Conservation (phyloP, 2,113 vertebrate species). For the Arvicanthis niloticus region DNA sequence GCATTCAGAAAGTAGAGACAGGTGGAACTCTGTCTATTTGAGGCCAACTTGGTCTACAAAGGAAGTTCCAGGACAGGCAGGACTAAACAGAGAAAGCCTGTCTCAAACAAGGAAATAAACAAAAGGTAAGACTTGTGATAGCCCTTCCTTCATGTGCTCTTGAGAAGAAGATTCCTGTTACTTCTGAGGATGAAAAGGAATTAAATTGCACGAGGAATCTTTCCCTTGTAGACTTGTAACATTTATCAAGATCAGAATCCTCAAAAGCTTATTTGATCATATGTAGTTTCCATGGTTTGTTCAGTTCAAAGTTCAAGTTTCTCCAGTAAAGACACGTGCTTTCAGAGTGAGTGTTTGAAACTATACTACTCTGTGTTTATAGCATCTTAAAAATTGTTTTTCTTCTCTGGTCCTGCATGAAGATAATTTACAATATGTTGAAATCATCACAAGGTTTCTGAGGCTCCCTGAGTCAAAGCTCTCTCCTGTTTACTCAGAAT, state of each 20-base stretch:
- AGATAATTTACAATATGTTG: not conserved
- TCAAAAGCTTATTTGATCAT: conserved; percentile 47
- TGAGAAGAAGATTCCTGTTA: conserved; percentile 35
- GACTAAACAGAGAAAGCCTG: not conserved
- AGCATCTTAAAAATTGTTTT: not conserved
- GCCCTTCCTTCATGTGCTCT: not conserved
- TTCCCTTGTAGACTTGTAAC: conserved; percentile 11
- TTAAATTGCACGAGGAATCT: not conserved
- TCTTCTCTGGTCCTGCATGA: conserved; percentile 45
- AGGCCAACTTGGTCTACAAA: not conserved
- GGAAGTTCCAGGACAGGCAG: not conserved
- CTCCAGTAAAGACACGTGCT: conserved; percentile 11
- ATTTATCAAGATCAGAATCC: conserved; percentile 7
- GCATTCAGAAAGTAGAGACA: not conserved
- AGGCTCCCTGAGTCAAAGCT: conserved; percentile 20
- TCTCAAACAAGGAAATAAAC: not conserved
- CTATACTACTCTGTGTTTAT: not conserved
- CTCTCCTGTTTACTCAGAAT: conserved; percentile 56
- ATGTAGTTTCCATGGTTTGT: not conserved
- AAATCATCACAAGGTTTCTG: conserved; percentile 15
- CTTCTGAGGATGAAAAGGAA: conserved; percentile 21
- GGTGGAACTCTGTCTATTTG: not conserved
- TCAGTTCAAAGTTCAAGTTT: conserved; percentile 36
- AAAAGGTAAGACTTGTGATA: conserved; percentile 11
- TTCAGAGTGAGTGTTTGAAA: conserved; percentile 10